Percentiles rank a stretch among this genome's conserved stretches.
Conservation (phyloP, 1,140 invertebrate genomes). For the Globodera rostochiensis region DNA sequence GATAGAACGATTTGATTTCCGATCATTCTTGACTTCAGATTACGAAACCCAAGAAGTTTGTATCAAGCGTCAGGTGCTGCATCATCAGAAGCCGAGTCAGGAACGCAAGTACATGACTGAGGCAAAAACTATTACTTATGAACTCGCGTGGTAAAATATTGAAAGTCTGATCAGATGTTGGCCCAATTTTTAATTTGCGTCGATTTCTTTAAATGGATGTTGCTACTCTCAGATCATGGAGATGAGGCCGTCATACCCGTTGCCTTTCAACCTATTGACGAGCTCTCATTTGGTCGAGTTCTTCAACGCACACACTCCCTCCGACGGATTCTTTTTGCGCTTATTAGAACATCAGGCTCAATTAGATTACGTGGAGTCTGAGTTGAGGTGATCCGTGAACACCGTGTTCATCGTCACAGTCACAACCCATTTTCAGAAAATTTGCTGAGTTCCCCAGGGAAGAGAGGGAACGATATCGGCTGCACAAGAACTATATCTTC, state of each 20-base stretch:
- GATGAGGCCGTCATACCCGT: background rate
- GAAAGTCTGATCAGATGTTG: background rate
- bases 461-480: conserved; percentile 13
- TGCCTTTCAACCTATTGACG: conserved; percentile 2
- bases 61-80: conserved; percentile 23
- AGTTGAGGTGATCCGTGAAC: conserved; percentile 6
- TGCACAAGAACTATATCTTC: conserved; percentile 18
- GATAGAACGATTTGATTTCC: background rate
- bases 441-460: background rate
- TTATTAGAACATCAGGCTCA: conserved; percentile 3
- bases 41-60: conserved; percentile 2
- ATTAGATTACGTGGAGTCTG: background rate
- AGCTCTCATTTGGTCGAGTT: conserved; percentile 10
- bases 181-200: background rate
- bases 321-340: conserved; percentile 21
- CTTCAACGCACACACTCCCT: conserved; percentile 1
- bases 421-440: background rate
- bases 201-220: background rate
- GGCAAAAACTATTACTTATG: background rate
- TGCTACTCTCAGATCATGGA: conserved; percentile 8
- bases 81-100: conserved; percentile 27
- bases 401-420: background rate
- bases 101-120: conserved; percentile 28
- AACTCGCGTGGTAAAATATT: too few relatives aligned
- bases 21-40: background rate